These are phyloP conservation scores for Tetrapedia diversipes DNA, from an alignment of 2,888 invertebrate genomes.

Conservation along the genomic window DNA sequence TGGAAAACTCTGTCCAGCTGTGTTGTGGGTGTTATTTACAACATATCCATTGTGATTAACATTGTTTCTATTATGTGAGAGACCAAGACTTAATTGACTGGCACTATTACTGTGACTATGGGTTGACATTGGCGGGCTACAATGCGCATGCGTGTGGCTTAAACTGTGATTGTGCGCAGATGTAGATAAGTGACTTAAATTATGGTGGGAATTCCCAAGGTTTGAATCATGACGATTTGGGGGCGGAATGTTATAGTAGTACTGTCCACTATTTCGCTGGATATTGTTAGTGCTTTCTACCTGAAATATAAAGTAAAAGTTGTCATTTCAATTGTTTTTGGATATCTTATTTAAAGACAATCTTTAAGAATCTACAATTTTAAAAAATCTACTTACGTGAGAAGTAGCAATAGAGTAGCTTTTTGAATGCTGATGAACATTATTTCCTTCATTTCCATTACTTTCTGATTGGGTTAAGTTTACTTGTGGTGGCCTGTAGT, in stretches of 20 bases:
- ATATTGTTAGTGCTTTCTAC: constrained; percentile 83
- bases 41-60: constrained; percentile 77
- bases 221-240: constrained; percentile 75
- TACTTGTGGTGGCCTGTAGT: constrained; percentile 90
- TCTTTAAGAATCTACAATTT: neutral
- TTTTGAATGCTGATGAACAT: constrained; percentile 83
- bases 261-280: constrained; percentile 84
- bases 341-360: neutral
- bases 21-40: constrained; percentile 72
- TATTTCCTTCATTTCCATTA: constrained; percentile 79
- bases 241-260: constrained; percentile 84
- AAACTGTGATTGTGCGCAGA: constrained; percentile 78
- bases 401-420: constrained; percentile 83
- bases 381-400: constrained; percentile 77
- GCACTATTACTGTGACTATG: constrained; percentile 81
- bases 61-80: constrained; percentile 77
- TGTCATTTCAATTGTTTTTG: neutral
- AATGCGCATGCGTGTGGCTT: constrained; percentile 79
- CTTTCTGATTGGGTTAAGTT: constrained; percentile 77
- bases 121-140: constrained; percentile 78
- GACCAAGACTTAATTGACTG: constrained; percentile 77
- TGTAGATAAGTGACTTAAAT: constrained; percentile 73
- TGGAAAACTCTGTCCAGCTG: constrained; percentile 68
- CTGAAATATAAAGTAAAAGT: constrained; percentile 59
- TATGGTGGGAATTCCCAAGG: constrained; percentile 77